Evolutionary conservation across 2,113 vertebrate species (phyloP), one percentile per base, ranked within the genome.

Genomic region (Catagonus wagneri): DNA sequence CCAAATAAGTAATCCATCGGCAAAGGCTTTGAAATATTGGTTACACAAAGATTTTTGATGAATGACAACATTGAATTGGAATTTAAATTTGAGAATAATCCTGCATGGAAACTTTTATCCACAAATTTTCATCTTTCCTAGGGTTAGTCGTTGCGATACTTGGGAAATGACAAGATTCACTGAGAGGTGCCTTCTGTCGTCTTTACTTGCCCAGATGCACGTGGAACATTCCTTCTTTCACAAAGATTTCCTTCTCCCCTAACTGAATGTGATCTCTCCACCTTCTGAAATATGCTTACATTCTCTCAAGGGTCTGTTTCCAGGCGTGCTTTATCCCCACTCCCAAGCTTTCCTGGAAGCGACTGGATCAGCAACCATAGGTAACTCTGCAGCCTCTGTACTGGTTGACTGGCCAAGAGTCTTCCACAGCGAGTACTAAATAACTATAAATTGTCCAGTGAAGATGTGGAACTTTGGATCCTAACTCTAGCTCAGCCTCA

Each of bases 51-150:
- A 79, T 61, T 78, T 94, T 89, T 90, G 93, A 34, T 58, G 90
- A 97, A 58, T 96, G 95, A 84, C 80, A 90, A 74, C 93, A 78
- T 79, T 56, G 60, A 90, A 54, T 83, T 90, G 54, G 60, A 96
- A 84, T 75, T 95, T 83, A 96, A 65, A 97, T 93, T 97, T 90
- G 78, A 68, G 75, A 79, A 92, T 78, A 90, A 93, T 29, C 66
- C 23, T n/a, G 72, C 34, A 36, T 25, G 15, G 68, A 83, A 93
- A 94, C 78, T 69, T 95, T 54, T 52, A 44, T 50, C 78, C 63
- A n/a, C 29, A 22, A 25, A 75, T 58, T 86, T 93, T 63, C 29
- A 89, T 63, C 54, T 95, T 86, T 58, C 50, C 13, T 4, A 50
- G 78, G 34, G 85, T 39, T 76, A 74, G 4, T 65, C 54, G 71